Evolutionary conservation across 2,113 vertebrate species (phyloP).

Genomic region (Heterotis niloticus): DNA sequence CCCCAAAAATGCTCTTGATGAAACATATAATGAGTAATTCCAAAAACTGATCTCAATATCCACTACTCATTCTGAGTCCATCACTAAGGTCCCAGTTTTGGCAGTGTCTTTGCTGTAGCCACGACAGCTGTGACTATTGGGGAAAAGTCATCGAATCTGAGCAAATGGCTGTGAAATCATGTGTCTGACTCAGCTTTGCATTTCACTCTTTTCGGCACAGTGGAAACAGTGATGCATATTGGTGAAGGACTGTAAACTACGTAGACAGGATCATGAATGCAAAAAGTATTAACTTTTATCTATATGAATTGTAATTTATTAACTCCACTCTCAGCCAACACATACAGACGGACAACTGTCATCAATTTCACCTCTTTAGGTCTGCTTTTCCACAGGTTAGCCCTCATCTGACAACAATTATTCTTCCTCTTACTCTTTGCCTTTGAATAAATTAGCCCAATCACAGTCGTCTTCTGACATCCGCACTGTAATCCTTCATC

Average conservation of each 20-base stretch:
- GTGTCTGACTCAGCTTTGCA: slow-evolving; percentile 16
- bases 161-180: slow-evolving; percentile 24
- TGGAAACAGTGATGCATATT: slow-evolving; percentile 19
- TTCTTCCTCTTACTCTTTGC: slow-evolving; percentile 16
- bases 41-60: slow-evolving; percentile 12
- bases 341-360: background rate
- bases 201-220: background rate
- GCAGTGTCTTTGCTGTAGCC: slow-evolving; percentile 12
- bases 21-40: slow-evolving; percentile 9
- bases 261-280: background rate
- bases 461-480: slow-evolving; percentile 25
- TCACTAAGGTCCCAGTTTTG: slow-evolving; percentile 3
- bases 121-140: slow-evolving; percentile 19
- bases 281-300: background rate
- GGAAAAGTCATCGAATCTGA: slow-evolving; percentile 17
- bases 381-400: slow-evolving; percentile 12
- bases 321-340: background rate
- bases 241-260: background rate
- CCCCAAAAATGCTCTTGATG: background rate
- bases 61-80: slow-evolving; percentile 7
- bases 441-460: slow-evolving; percentile 31
- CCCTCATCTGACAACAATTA: slow-evolving; percentile 35
- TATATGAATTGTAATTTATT: background rate
- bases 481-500: background rate
- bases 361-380: slow-evolving; percentile 1